Conservation (phyloP, 1,140 invertebrate genomes). For the Lucilia sericata region DNA sequence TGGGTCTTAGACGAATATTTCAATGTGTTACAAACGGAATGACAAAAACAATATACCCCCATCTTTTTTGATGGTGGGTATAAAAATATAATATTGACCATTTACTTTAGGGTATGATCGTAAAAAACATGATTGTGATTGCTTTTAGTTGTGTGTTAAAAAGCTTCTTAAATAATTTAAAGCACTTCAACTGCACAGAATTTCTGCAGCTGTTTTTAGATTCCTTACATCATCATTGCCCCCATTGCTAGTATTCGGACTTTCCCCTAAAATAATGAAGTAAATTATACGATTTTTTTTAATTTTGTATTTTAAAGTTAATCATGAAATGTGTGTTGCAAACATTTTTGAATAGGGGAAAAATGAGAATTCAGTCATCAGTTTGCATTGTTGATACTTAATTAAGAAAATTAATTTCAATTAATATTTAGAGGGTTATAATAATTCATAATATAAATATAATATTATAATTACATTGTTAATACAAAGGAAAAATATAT, state of each 20-base stretch:
- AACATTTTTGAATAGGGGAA: neutral
- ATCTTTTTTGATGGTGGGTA: no score
- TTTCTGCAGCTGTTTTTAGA: no score
- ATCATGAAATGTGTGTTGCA: neutral
- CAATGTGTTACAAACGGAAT: no score
- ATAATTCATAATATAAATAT: neutral
- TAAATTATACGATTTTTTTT: no score
- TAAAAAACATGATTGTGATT: neutral
- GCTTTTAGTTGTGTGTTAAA: constrained; percentile 20
- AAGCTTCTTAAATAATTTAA: constrained; percentile 22
- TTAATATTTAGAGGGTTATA: neutral
- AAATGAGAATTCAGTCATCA: neutral
- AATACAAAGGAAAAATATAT: no score
- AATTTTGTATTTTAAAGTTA: no score
- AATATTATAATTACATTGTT: no score
- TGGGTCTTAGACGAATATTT: no score
- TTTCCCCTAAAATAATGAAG: no score
- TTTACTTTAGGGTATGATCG: neutral
- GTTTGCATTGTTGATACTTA: neutral
- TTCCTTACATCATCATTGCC: no score
- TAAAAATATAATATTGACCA: neutral
- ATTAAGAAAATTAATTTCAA: neutral
- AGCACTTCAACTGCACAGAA: neutral
- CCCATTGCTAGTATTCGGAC: no score
- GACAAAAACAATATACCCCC: no score